Conservation (phyloP, 2,797 vertebrate species). For the Erpetoichthys calabaricus region DNA sequence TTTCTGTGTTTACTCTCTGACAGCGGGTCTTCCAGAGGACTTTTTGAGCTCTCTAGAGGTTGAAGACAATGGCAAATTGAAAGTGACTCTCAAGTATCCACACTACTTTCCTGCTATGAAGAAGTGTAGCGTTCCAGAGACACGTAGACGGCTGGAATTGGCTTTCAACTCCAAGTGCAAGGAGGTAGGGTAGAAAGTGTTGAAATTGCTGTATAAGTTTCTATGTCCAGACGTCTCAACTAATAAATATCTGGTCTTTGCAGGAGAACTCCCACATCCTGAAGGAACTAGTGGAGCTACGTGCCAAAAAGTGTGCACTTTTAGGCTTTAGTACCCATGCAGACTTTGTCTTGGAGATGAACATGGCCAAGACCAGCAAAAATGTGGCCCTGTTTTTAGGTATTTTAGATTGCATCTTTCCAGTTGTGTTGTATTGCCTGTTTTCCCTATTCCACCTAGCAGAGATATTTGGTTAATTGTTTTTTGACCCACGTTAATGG, state of each 20-base stretch:
- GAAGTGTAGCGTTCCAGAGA: conserved; percentile 83
- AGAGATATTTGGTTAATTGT: too few species aligned
- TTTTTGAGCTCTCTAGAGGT: conserved; percentile 81
- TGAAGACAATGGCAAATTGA: conserved; percentile 60
- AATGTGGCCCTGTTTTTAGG: conserved; percentile 75
- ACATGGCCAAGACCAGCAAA: conserved; percentile 78
- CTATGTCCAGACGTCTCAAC: neutral
- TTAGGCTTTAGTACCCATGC: conserved; percentile 79
- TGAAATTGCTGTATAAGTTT: neutral
- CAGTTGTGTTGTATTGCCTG: neutral
- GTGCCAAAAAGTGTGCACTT: conserved; percentile 64
- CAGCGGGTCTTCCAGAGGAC: conserved; percentile 84
- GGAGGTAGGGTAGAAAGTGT: conserved; percentile 47
- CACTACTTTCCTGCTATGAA: conserved; percentile 95
- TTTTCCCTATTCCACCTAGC: too few species aligned
- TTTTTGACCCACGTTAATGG: too few species aligned
- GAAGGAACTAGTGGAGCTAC: conserved; percentile 73
- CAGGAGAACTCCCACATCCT: conserved; percentile 83
- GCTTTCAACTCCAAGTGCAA: conserved; percentile 93
- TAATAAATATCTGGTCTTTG: neutral
- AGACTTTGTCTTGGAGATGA: conserved; percentile 93
- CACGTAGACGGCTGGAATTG: conserved; percentile 67
- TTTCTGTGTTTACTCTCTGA: neutral
- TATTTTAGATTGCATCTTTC: conserved; percentile 18
- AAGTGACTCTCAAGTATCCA: conserved; percentile 88